Evolutionary conservation across 2,888 invertebrate genomes (phyloP).

Genomic region (Cephus sareptanus): DNA sequence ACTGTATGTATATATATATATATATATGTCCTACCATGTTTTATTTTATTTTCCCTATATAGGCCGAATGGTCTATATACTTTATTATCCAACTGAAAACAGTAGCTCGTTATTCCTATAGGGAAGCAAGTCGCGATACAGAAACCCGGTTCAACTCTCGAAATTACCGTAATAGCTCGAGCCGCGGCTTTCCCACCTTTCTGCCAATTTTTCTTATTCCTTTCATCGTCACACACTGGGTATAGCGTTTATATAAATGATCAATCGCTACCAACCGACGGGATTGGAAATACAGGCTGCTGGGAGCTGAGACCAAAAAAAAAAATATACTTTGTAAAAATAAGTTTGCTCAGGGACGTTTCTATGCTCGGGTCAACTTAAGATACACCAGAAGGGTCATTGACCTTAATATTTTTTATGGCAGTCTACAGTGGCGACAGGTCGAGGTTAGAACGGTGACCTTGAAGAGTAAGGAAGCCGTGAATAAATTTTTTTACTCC

Average conservation of each 20-base stretch:
- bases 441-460: not conserved
- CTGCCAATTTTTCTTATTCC: not conserved
- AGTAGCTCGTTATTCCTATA: not conserved
- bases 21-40: not conserved
- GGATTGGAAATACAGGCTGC: not conserved
- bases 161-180: not conserved
- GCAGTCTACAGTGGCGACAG: not conserved
- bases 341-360: too few relatives aligned
- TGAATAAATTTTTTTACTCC: slow-evolving; percentile 3
- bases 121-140: not conserved
- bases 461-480: not conserved
- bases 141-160: not conserved
- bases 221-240: not conserved
- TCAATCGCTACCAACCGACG: not conserved
- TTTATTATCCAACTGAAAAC: not conserved
- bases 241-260: not conserved
- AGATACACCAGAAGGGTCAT: not conserved
- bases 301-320: not conserved
- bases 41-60: not conserved
- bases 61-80: not conserved
- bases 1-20: not conserved
- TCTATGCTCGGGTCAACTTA: not conserved
- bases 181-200: not conserved
- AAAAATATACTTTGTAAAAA: not conserved
- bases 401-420: not conserved